These are phyloP conservation scores for Mirounga angustirostris DNA, from an alignment of 2,113 vertebrate species.

Conservation along the genomic window DNA sequence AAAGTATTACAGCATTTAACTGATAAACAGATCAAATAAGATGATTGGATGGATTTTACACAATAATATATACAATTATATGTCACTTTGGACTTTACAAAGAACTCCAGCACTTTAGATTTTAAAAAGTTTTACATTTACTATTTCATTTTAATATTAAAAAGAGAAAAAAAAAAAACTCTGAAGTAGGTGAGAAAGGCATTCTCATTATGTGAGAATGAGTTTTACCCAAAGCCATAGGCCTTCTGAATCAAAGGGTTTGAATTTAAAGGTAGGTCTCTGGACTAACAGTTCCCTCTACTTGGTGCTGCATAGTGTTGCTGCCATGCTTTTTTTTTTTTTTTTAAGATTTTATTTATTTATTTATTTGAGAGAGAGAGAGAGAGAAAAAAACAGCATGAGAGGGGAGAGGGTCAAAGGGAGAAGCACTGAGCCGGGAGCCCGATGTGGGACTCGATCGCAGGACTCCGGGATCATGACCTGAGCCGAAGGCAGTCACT, in stretches of 20 bases:
- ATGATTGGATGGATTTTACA: not conserved
- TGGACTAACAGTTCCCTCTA: not conserved
- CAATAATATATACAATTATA: not conserved
- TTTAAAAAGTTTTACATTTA: not conserved
- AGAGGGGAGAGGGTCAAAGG: too few species aligned
- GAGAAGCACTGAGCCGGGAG: too few species aligned
- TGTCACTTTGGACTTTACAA: not conserved
- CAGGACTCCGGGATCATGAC: too few species aligned
- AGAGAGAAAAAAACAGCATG: too few species aligned
- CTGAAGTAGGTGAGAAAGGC: not conserved
- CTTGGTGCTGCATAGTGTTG: not conserved
- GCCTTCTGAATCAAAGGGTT: not conserved
- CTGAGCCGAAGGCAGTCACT: too few species aligned
- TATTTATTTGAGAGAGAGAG: too few species aligned
- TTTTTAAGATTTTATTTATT: too few species aligned
- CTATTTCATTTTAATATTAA: conserved; percentile 21
- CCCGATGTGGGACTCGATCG: too few species aligned
- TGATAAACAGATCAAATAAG: not conserved
- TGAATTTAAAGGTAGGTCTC: not conserved
- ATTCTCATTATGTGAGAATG: not conserved
- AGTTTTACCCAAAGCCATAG: not conserved
- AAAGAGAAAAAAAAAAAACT: not conserved
- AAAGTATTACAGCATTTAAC: not conserved
- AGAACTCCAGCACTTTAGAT: not conserved
- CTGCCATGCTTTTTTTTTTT: not conserved